phyloP scores from a whole-genome alignment of 1,140 invertebrate species.

The Zaprionus africanus region DNA sequence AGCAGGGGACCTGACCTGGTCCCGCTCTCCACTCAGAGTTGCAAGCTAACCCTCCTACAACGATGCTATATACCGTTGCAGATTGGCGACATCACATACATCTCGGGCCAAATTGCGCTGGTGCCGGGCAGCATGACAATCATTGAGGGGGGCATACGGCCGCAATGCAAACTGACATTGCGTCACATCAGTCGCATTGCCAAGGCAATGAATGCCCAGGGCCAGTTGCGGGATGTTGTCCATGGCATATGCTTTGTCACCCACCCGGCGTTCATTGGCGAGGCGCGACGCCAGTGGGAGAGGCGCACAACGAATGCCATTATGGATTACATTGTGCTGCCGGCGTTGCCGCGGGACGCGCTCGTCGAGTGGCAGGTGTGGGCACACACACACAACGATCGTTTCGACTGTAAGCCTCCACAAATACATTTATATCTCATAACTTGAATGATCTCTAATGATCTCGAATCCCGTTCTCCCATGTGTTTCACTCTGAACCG shows the following conservation, averaged over 20 bases:
- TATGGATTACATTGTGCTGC: conserved; percentile 93
- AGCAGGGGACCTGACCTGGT: neutral
- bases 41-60: neutral
- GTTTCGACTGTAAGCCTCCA: conserved; percentile 91
- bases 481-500: no score
- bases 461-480: no score
- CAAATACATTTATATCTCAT: neutral
- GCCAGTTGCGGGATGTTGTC: conserved; percentile 91
- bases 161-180: conserved; percentile 92
- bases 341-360: conserved; percentile 91
- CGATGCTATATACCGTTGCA: conserved; percentile 28
- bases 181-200: conserved; percentile 92
- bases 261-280: conserved; percentile 88
- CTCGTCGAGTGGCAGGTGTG: conserved; percentile 96
- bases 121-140: conserved; percentile 93
- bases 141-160: conserved; percentile 89
- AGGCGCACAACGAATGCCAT: conserved; percentile 93
- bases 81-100: conserved; percentile 91
- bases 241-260: conserved; percentile 94
- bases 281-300: conserved; percentile 92
- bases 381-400: conserved; percentile 93
- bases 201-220: conserved; percentile 90
- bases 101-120: conserved; percentile 96
- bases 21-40: neutral
- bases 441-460: no score